A percentile compares a stretch with the other conserved stretches of the same genome.
These are phyloP conservation scores for Matsumyia berberina DNA, from an alignment of 2,888 invertebrate genomes.

Conservation along the genomic window DNA sequence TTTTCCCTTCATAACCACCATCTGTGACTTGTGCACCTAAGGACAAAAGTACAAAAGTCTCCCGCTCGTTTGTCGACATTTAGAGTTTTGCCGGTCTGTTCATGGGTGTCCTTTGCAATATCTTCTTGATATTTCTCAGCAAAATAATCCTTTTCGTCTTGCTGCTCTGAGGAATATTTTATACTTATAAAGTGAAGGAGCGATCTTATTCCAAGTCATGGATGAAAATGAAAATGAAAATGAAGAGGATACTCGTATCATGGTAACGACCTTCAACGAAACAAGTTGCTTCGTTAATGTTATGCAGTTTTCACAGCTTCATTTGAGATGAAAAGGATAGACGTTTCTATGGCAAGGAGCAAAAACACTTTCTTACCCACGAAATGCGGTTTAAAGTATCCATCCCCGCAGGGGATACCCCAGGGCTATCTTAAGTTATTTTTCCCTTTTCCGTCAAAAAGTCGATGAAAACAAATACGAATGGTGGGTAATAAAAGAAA, in stretches of 20 bases:
- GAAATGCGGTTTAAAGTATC: slow-evolving; percentile 27
- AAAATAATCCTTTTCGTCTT: slow-evolving; percentile 26
- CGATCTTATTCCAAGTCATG: slow-evolving; percentile 26
- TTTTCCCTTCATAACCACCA: slow-evolving; percentile 30
- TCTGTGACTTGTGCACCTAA: slow-evolving; percentile 15
- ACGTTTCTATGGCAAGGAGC: slow-evolving; percentile 37
- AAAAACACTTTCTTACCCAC: background rate
- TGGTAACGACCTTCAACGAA: slow-evolving; percentile 48
- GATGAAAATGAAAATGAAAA: slow-evolving; percentile 24
- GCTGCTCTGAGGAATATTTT: slow-evolving; percentile 33
- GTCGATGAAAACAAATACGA: background rate
- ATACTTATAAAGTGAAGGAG: slow-evolving; percentile 24
- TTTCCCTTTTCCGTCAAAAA: slow-evolving; percentile 4
- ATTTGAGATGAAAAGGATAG: slow-evolving; percentile 50
- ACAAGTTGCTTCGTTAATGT: slow-evolving; percentile 62
- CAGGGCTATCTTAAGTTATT: background rate
- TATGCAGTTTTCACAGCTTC: slow-evolving; percentile 65
- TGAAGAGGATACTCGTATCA: slow-evolving; percentile 47
- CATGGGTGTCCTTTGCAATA: slow-evolving; percentile 41
- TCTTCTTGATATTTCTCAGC: slow-evolving; percentile 32
- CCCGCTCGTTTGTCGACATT: background rate
- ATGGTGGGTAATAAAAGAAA: slow-evolving; percentile 6
- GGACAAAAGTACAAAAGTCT: slow-evolving; percentile 26
- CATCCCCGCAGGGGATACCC: slow-evolving; percentile 26
- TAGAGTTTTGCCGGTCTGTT: slow-evolving; percentile 6